Base-by-base conservation (phyloP, 2,797 vertebrate species). In the Gymnoscopelus microlampas region DNA sequence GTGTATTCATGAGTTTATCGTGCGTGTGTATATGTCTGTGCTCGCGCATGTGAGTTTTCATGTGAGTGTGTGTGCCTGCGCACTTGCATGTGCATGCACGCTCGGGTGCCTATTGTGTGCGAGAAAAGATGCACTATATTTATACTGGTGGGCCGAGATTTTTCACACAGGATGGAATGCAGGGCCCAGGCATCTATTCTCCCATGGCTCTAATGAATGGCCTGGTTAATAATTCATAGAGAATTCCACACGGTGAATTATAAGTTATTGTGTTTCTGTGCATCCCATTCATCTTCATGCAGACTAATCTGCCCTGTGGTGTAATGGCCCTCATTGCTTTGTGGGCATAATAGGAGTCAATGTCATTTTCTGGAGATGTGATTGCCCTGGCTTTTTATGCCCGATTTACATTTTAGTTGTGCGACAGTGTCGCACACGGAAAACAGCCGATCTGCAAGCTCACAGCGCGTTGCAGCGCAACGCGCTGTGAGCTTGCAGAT, bases 181-280 rank as follows among this genome's bases (percentile, higher is more conserved):
- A n/a, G 54, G 39, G 3, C 55, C 56, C 71, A 44, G 62, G 53
- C 48, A n/a, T 49, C 60, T 63, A 35, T 76, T 66, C 64, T 67
- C 64, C 67, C 59, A 9, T 68, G 56, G 60, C 63, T 72, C 63
- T 82, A 85, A 90, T 75, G 84, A 88, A 73, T 71, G 59, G 71
- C 71, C 68, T 54, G 61, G 75, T 92, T 88, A 92, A 91, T 91
- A 92, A 92, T 91, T 86, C 82, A 90, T 79, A 35, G 47, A 56
- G 63, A 75, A 63, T 78, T 85, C 70, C 76, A 84, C 77, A 80
- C 80, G 73, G 78, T 7, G 15, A 81, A 73, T 66, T 58, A 56
- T 82, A 86, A 87, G 77, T 89, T 89, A 90, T 91, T 88, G 84
- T 88, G 74, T 83, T 88, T 88, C 84, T 65, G 69, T 64, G 69